Base-by-base conservation (phyloP, 2,113 vertebrate species). In the Turdus rufiventris region DNA sequence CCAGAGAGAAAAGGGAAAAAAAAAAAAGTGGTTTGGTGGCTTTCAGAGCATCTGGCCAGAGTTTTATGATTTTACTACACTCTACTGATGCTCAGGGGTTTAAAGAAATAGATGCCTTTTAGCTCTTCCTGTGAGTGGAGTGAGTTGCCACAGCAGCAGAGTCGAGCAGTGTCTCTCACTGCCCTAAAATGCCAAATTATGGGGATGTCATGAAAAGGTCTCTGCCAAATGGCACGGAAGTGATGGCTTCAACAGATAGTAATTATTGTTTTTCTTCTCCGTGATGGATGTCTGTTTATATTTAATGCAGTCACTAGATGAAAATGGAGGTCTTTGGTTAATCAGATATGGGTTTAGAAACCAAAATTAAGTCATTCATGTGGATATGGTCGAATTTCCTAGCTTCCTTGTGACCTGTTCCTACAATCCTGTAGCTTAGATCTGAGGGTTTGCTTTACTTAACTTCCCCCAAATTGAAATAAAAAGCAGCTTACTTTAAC, bases 401-500 rank as follows among this genome's bases (percentile, higher is more conserved):
- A 34, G 6, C 45, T 50, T 91, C 80, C 87, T 82, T 93, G 53
- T 47, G 38, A 89, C 93, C 89, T 78, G 84, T 87, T 85, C 89
- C 78, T 89, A 78, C 91, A 87, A 56, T 95, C 77, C 89, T 26
- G 2, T 42, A 95, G 74, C 85, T 93, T 93, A 96, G 87, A 72
- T 87, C 73, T 68, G 38, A 87, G 87, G 77, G 87, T 95, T 96
- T 87, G 73, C 89, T 91, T 91, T 89, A 58, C 84, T 95, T 79
- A 92, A 81, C 85, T 93, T 87, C 7, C 31, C 76, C 88, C 81
- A 68, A 89, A 85, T 8, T 47, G 86, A 93, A 95, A 92, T 85
- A 68, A 94, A 90, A 89, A 92, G 77, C 73, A 92, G 96, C 89
- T 95, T 91, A 83, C 56, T 93, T 85, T 38, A 76, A 82, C 11